A percentile compares a stretch with the other conserved stretches of the same genome.
phyloP scores from a whole-genome alignment of 2,888 invertebrate genomes.

The Aphidius colemani region DNA sequence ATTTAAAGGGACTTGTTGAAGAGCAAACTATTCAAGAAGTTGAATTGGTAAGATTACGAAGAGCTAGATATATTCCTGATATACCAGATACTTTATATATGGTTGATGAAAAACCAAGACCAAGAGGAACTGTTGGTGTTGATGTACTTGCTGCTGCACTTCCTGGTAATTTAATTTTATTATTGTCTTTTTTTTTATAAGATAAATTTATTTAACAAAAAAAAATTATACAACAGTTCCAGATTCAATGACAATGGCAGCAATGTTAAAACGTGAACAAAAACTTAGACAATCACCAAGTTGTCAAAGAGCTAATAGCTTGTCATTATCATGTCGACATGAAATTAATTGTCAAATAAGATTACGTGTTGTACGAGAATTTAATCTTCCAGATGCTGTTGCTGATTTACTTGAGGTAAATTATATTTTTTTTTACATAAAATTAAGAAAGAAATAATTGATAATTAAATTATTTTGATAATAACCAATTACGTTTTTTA shows the following conservation, averaged over 20 bases:
- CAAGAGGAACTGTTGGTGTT: conserved; percentile 64
- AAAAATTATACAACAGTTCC: conserved; percentile 64
- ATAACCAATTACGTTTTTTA: conserved; percentile 49
- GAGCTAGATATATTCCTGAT: conserved; percentile 75
- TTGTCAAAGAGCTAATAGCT: conserved; percentile 77
- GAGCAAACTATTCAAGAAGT: conserved; percentile 82
- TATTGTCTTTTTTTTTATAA: conserved; percentile 12
- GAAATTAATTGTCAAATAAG: conserved; percentile 77
- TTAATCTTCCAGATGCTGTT: conserved; percentile 88
- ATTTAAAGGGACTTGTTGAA: conserved; percentile 72
- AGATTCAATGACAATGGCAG: conserved; percentile 74
- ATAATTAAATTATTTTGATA: conserved; percentile 6
- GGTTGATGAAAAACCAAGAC: conserved; percentile 69
- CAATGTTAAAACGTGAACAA: conserved; percentile 84
- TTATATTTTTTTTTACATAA: neutral
- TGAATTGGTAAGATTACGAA: conserved; percentile 71
- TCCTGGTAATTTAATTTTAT: conserved; percentile 59
- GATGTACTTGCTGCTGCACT: conserved; percentile 70
- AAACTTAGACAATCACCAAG: conserved; percentile 80
- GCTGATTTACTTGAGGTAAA: conserved; percentile 73
- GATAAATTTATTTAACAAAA: conserved; percentile 2
- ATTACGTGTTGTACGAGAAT: conserved; percentile 89
- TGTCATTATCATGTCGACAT: conserved; percentile 76
- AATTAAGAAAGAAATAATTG: neutral
- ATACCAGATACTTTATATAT: conserved; percentile 95